phyloP scores from a whole-genome alignment of 2,113 vertebrate genomes.

The Microcebus tavaratra region DNA sequence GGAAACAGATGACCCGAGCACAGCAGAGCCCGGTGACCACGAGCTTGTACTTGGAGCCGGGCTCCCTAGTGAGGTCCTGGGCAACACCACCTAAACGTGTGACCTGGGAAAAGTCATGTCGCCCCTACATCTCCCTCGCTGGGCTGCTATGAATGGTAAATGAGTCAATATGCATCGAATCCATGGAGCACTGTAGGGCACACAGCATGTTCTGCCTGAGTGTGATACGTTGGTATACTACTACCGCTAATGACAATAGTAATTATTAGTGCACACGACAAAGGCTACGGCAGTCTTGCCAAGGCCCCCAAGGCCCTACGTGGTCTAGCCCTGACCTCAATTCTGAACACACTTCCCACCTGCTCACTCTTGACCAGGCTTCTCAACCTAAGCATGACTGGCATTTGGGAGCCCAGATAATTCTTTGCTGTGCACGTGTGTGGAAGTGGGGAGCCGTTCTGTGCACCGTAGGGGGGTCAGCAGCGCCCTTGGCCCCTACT shows the following conservation, averaged over 20 bases:
- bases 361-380: not conserved
- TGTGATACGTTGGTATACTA: no score
- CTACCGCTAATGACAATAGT: fast-evolving
- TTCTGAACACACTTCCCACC: not conserved
- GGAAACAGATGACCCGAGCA: not conserved
- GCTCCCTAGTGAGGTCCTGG: not conserved
- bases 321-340: not conserved
- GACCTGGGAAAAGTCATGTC: not conserved
- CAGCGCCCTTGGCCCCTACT: not conserved
- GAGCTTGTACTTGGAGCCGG: not conserved
- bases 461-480: not conserved
- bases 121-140: not conserved
- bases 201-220: not conserved
- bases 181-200: not conserved
- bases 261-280: no score
- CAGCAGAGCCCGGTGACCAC: not conserved
- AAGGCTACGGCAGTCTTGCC: not conserved
- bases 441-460: not conserved
- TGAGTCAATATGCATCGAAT: not conserved
- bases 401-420: not conserved
- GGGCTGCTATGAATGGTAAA: not conserved
- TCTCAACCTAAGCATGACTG: not conserved
- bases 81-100: not conserved
- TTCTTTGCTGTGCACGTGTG: not conserved
- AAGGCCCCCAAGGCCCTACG: no score